A percentile compares a stretch with the other conserved stretches of the same genome.
phyloP scores from a whole-genome alignment of 2,888 invertebrate species.

The Slavum lentiscoides region DNA sequence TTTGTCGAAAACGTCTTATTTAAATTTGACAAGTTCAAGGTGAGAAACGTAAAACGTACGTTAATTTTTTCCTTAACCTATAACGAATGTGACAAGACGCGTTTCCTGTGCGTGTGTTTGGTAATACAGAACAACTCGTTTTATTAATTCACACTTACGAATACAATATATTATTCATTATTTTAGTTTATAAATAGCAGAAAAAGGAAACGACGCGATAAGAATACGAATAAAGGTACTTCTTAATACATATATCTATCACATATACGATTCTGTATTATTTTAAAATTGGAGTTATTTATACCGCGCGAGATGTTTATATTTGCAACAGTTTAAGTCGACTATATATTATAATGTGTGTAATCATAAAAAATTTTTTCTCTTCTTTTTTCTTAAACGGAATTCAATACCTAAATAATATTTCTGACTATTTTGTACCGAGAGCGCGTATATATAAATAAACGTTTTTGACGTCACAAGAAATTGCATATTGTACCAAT shows the following conservation, averaged over 20 bases:
- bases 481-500: background rate
- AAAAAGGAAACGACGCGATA: background rate
- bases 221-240: background rate
- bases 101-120: too few relatives aligned
- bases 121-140: too few relatives aligned
- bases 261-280: background rate
- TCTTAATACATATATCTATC: background rate
- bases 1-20: background rate
- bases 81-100: too few relatives aligned
- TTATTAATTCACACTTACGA: too few relatives aligned
- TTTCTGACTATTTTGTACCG: background rate
- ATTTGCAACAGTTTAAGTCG: background rate
- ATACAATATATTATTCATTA: too few relatives aligned
- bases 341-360: too few relatives aligned
- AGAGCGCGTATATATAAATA: too few relatives aligned
- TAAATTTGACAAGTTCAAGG: background rate
- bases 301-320: background rate
- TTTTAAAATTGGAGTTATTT: slow-evolving; percentile 11
- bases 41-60: background rate
- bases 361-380: too few relatives aligned
- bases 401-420: background rate
- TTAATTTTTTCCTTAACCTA: background rate
- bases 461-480: slow-evolving; percentile 12
- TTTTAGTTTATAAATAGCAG: too few relatives aligned
- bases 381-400: background rate